Evolutionary conservation across 2,888 invertebrate species (phyloP), one percentile per base, ranked within the genome.

Genomic region (Protodeltote pygarga): DNA sequence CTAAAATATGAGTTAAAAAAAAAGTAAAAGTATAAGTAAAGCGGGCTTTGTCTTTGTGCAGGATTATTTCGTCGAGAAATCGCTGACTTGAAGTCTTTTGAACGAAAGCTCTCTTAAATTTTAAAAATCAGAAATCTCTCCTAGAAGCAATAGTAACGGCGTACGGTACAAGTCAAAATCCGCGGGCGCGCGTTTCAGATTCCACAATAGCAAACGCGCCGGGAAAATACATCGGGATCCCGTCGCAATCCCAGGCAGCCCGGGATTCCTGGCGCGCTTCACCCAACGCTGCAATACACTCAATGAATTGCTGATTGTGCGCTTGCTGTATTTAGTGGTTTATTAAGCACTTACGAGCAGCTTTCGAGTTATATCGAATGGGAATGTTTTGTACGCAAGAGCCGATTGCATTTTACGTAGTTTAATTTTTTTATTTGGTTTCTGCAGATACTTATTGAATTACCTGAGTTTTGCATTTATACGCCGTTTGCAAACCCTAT

Each of bases 181-280:
- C 60, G 31, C 37, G 47, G 49, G 31, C 40, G 40, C 66, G 51
- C 39, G 59, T 47, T 65, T 61, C 42, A 45, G 45, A 70, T 65
- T 65, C 72, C 72, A 38, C 66, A 65, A 58, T 52, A 51, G 52
- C 62, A 55, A 45, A 50, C 51, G 29, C 49, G 41, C 55, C 51
- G 55, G 62, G 52, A 64, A 65, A 68, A 62, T 64, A 63, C 63
- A 47, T 28, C 63, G 64, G 45, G 65, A 68, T 63, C 55, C 63
- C 52, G 63, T 44, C 53, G 60, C 66, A 64, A 71, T 70, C 55
- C 62, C 55, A 60, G 59, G 41, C 58, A 50, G 33, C 40, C 58
- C 54, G 67, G 64, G 57, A 72, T 71, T 60, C 71, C 55, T 51
- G 54, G 63, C 71, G 63, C 24, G 73, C 71, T 64, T 45, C 68